These are phyloP conservation scores for Lutraria lutraria DNA, from an alignment of 2,888 invertebrate genomes.

Conservation along the genomic window DNA sequence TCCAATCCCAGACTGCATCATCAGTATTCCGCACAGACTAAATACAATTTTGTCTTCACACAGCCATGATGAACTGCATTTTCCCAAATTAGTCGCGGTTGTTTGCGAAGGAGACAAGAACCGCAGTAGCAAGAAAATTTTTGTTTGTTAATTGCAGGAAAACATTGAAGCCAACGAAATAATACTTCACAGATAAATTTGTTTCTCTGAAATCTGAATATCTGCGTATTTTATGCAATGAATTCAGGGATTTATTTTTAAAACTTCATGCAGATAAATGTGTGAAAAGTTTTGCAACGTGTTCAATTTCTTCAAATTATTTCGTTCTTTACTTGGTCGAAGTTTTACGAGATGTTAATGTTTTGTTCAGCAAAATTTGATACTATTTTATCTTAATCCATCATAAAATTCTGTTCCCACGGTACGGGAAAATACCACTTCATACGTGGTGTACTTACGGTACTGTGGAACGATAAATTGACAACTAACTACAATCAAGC, in stretches of 20 bases:
- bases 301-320: background rate
- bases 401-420: too few species aligned
- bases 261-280: background rate
- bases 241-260: background rate
- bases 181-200: background rate
- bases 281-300: background rate
- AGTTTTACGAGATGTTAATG: background rate
- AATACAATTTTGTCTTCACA: background rate
- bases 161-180: background rate
- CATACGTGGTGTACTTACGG: too few species aligned
- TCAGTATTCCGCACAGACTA: background rate
- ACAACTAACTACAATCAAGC: too few species aligned
- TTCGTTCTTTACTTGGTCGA: background rate
- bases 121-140: background rate
- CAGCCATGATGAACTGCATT: background rate
- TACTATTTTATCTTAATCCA: too few species aligned
- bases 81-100: background rate
- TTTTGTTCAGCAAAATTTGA: too few species aligned
- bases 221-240: background rate
- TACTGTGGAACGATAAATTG: too few species aligned
- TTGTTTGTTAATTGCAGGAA: background rate
- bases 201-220: background rate
- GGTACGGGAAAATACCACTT: too few species aligned
- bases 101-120: background rate
- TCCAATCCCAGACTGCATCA: background rate